Evolutionary conservation across 2,888 invertebrate species (phyloP).

Genomic region (Cryptocephalus moraei): DNA sequence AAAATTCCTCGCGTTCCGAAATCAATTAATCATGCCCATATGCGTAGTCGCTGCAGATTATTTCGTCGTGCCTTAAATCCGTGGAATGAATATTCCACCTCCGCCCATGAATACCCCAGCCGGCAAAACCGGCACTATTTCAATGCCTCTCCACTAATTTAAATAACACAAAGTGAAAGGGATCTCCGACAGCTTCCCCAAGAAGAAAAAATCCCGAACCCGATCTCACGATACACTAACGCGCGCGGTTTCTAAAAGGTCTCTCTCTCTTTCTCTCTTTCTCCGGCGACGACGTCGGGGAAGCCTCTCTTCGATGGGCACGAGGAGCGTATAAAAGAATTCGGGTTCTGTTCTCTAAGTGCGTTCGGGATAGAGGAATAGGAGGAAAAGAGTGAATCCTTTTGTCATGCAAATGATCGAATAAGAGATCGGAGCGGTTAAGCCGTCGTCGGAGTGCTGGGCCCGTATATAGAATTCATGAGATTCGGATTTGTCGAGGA

Average conservation of each 20-base stretch:
- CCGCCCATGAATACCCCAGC: conserved; percentile 1
- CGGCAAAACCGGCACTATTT: conserved; percentile 1
- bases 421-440: no score
- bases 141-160: conserved; percentile 8
- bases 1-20: no score
- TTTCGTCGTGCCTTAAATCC: no score
- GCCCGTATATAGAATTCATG: no score
- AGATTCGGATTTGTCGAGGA: no score
- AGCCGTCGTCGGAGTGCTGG: no score
- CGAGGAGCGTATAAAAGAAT: neutral
- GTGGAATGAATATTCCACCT: no score
- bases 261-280: conserved; percentile 1
- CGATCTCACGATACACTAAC: conserved; percentile 6
- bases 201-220: conserved; percentile 6
- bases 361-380: neutral
- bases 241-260: conserved; percentile 3
- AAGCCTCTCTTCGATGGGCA: neutral
- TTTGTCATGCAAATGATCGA: no score
- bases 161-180: conserved; percentile 11
- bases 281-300: neutral
- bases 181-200: conserved; percentile 3
- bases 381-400: neutral
- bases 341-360: neutral
- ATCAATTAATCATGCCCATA: no score
- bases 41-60: no score